Evolutionary conservation across 2,797 vertebrate species (phyloP).

Genomic region (Zenarchopterus dispar): DNA sequence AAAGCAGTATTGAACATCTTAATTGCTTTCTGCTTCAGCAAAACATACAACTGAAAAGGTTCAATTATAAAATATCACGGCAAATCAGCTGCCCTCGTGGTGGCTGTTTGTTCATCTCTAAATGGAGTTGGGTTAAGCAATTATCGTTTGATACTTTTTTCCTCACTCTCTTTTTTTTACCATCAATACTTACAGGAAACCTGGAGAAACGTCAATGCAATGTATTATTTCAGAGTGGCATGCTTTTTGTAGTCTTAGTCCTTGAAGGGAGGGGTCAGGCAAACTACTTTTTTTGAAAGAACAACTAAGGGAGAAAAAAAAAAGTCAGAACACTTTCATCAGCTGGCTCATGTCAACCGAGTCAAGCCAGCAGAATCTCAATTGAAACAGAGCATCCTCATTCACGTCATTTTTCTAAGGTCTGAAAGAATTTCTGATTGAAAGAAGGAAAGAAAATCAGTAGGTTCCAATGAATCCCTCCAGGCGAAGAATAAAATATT

Average conservation of each 20-base stretch:
- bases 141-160: constrained; percentile 69
- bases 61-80: constrained; percentile 77
- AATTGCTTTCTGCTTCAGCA: constrained; percentile 77
- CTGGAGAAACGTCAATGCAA: constrained; percentile 50
- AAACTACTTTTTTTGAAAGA: constrained; percentile 35
- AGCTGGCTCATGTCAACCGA: constrained; percentile 27
- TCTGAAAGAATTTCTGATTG: constrained; percentile 54
- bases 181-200: constrained; percentile 46
- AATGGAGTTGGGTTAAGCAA: constrained; percentile 74
- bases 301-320: constrained; percentile 9
- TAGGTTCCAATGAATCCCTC: constrained; percentile 50
- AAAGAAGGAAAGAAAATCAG: constrained; percentile 49
- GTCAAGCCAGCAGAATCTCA: constrained; percentile 41
- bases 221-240: constrained; percentile 43
- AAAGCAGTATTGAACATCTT: constrained; percentile 75
- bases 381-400: constrained; percentile 35
- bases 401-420: constrained; percentile 34
- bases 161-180: constrained; percentile 38
- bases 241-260: constrained; percentile 29
- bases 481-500: constrained; percentile 66
- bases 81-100: constrained; percentile 72
- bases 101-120: constrained; percentile 62
- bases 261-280: constrained; percentile 50
- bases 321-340: constrained; percentile 39
- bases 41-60: constrained; percentile 76